Evolutionary conservation across 2,113 vertebrate species (phyloP).

Genomic region (Podarcis muralis): DNA sequence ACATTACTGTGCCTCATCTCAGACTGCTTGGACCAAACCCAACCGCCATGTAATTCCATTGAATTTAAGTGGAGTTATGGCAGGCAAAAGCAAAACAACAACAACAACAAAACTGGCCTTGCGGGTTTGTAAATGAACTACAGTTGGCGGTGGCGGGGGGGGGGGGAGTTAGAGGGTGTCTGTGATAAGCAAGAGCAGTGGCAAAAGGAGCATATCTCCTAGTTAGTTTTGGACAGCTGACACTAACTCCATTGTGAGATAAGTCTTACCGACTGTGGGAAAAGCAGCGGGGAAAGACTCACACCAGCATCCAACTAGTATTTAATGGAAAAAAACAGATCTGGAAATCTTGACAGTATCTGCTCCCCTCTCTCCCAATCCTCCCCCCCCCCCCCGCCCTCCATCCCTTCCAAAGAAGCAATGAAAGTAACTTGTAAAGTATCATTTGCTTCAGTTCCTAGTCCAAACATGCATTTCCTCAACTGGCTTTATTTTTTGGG

Average conservation of each 20-base stretch:
- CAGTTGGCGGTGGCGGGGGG: slow-evolving; percentile 43
- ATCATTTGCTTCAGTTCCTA: slow-evolving; percentile 53
- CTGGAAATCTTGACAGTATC: slow-evolving; percentile 66
- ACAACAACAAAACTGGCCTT: slow-evolving; percentile 29
- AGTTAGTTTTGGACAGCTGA: slow-evolving; percentile 71
- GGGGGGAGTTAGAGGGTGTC: slow-evolving; percentile 57
- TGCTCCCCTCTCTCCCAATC: slow-evolving; percentile 35
- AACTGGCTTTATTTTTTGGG: slow-evolving; percentile 34
- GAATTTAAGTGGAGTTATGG: slow-evolving; percentile 31
- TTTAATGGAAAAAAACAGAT: slow-evolving; percentile 54
- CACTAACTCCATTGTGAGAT: slow-evolving; percentile 65
- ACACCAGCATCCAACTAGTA: slow-evolving; percentile 47
- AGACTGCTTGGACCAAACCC: slow-evolving; percentile 36
- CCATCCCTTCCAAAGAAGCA: slow-evolving; percentile 27
- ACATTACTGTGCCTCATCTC: slow-evolving; percentile 57
- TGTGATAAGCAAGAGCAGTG: slow-evolving; percentile 63
- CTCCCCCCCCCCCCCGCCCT: not conserved
- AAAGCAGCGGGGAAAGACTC: slow-evolving; percentile 66
- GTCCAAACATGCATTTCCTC: slow-evolving; percentile 55
- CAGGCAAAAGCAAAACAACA: slow-evolving; percentile 20
- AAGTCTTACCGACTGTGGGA: slow-evolving; percentile 65
- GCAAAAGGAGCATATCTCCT: slow-evolving; percentile 71
- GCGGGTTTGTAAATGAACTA: slow-evolving; percentile 60
- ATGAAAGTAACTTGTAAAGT: slow-evolving; percentile 52
- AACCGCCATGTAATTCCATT: slow-evolving; percentile 12